Evolutionary conservation across 2,797 vertebrate species (phyloP), one percentile per base, ranked within the genome.

Genomic region (Sebastes steindachneri): DNA sequence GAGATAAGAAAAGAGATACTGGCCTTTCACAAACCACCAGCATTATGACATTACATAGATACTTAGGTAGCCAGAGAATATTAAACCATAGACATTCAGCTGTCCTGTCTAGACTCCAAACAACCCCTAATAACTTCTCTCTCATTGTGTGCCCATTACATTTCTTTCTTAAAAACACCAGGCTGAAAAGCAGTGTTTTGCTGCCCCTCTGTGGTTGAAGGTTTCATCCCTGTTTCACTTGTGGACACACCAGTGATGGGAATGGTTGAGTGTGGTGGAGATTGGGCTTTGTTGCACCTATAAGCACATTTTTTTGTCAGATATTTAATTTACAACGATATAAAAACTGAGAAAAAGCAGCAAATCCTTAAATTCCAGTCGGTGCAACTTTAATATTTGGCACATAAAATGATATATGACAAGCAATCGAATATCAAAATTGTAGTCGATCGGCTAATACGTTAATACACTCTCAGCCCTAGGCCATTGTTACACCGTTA

Each of bases 11-110:
- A 45, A 70, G 63, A 48, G 77, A 81, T 37, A 58, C 15, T 31
- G 88, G 89, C 87, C 90, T 82, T 84, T 91, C 84, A 90, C 77
- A 83, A 48, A 86, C 63, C 86, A 93, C 89, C 86, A 90, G 88
- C 90, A 76, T 88, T 70, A 75, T 35, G 7, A 63, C 28, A 60
- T 51, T 10, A 81, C 21, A 25, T 45, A 41, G 19, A 69, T 51
- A 64, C 8, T 28, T 51, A 58, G 37, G 9, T 74, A 75, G 31
- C 10, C 14, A 73, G 58, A 63, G 12, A 53, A 62, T 65, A 74
- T 58, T 11, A 71, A 51, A 55, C 9, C 1, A 7, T 21, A 79
- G 25, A 68, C 67, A 33, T 53, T 59, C 28, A 70, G 21, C 54
- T 28, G 25, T 58, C 9, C 15, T 53, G 14, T 58, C 58, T 29